Base-by-base conservation (phyloP, 2,888 invertebrate genomes). In the Drosophila anomelani region DNA sequence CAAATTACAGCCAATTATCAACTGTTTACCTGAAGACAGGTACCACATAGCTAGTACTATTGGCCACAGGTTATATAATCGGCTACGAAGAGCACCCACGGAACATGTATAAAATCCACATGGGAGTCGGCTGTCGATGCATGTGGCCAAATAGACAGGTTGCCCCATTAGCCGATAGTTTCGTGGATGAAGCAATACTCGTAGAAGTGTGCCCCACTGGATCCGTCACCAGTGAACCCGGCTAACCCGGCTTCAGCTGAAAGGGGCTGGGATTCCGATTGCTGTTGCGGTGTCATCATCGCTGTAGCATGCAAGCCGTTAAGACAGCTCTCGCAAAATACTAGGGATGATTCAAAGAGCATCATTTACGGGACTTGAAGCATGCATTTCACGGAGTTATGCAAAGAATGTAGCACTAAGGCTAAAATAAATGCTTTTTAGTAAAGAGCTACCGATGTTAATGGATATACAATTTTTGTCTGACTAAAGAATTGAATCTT, bases 101-200 rank as follows among this genome's bases (percentile, higher is more conserved):
- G 43, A 32, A 34, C 23, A 29, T 20, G 17, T 32, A 13, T 13
- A 55, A n/a, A 23, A 9, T 34, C 32, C 58, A 60, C n/a, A 51
- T 32, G 58, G 53, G 41, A 46, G 53, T 44, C 70, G 64, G 44
- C 59, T 36, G 54, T n/a, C 78, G 61, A 80, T 54, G 57, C 74
- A 77, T 70, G 70, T 58, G 62, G 46, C 61, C 47, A 51, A 38
- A 53, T 20, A 51, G 75, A 69, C 70, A 73, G 73, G 64, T 61
- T 73, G 39, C 63, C 75, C 73, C 67, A 82, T 80, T 81, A 69
- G 77, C 75, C 61, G 67, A 75, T 57, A 60, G 57, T n/a, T 57
- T 60, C 20, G 57, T 12, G 20, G 29, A 59, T 59, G 59, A 59
- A 39, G 59, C 60, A 60, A 60, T 41, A 32, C 39, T 56, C 57